A percentile compares a stretch with the other conserved stretches of the same genome.
Conservation (phyloP, 2,113 vertebrate species). For the Procavia capensis region DNA sequence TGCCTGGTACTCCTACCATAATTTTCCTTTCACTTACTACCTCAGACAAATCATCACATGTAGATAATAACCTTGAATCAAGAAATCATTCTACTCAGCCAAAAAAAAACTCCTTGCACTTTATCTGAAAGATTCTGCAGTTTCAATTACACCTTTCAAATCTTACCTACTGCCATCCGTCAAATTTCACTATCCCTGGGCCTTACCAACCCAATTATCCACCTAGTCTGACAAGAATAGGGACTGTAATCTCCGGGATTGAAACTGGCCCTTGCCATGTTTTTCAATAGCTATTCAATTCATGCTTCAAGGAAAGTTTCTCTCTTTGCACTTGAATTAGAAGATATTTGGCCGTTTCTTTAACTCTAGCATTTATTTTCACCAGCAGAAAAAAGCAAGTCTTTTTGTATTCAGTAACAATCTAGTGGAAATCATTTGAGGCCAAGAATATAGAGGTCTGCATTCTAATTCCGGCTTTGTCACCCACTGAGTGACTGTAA, state of each 20-base stretch:
- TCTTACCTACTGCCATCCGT: not conserved
- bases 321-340: not conserved
- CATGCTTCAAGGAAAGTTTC: not conserved
- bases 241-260: not conserved
- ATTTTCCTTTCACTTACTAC: not conserved
- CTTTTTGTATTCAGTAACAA: not conserved
- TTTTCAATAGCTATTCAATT: not conserved
- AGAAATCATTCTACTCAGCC: not conserved
- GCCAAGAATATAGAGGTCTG: not conserved
- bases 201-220: not conserved
- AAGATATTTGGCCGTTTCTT: not conserved
- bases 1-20: not conserved
- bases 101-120: not conserved
- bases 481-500: not conserved
- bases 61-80: constrained; percentile 5
- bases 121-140: not conserved
- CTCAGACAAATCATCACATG: not conserved
- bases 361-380: constrained; percentile 25
- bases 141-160: constrained; percentile 49
- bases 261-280: not conserved
- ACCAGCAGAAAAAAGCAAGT: not conserved
- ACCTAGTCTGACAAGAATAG: constrained; percentile 19
- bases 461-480: not conserved
- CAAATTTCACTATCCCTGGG: not conserved
- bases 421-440: not conserved